Evolutionary conservation across 2,888 invertebrate genomes (phyloP).

Genomic region (Sipha maydis): DNA sequence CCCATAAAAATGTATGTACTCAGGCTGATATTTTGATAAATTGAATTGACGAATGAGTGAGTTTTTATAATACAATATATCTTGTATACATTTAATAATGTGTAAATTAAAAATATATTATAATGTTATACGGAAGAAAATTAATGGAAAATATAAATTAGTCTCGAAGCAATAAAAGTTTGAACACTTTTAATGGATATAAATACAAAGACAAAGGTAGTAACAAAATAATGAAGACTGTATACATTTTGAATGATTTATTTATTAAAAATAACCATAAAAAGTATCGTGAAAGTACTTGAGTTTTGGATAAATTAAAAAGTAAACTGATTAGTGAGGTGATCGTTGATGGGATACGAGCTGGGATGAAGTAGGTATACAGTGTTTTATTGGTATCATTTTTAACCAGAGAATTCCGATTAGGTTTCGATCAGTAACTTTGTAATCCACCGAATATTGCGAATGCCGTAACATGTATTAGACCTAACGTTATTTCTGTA

Average conservation of each 20-base stretch:
- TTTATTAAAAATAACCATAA: neutral
- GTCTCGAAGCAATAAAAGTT: neutral
- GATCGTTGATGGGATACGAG: neutral
- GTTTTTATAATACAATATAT: neutral
- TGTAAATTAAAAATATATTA: neutral
- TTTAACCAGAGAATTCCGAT: conserved; percentile 43
- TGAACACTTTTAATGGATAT: neutral
- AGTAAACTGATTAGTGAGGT: conserved; percentile 16
- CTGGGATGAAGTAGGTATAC: neutral
- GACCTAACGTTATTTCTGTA: conserved; percentile 47
- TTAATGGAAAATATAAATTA: neutral
- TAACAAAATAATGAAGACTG: neutral
- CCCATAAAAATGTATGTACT: neutral
- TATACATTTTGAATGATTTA: neutral
- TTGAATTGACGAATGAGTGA: neutral
- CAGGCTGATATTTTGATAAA: neutral
- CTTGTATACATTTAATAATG: neutral
- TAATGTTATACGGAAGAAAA: neutral
- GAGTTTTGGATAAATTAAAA: neutral
- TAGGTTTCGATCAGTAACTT: conserved; percentile 33
- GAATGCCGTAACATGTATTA: neutral
- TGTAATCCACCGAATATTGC: conserved; percentile 8
- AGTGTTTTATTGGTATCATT: conserved; percentile 40
- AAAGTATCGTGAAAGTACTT: neutral
- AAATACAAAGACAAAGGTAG: neutral